Evolutionary conservation across 2,797 vertebrate genomes (phyloP).

Genomic region (Molossus alvarezi): DNA sequence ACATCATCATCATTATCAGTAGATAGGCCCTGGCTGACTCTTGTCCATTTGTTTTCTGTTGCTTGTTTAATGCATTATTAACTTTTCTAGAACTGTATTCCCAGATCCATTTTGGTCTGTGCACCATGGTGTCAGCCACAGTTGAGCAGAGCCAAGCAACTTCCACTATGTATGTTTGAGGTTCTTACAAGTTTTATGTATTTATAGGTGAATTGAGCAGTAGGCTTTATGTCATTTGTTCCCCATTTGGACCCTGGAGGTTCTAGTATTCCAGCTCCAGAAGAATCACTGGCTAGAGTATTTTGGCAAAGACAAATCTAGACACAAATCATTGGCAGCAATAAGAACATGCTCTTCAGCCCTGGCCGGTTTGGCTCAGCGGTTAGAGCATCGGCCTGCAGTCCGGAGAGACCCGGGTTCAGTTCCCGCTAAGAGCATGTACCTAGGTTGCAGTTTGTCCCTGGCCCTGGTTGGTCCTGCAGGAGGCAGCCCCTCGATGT

Average conservation of each 20-base stretch:
- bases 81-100: conserved; percentile 8
- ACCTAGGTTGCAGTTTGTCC: too few relatives aligned
- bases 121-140: neutral
- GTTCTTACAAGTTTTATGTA: neutral
- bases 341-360: neutral
- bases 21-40: neutral
- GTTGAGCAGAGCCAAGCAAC: neutral
- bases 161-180: neutral
- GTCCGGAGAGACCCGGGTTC: too few relatives aligned
- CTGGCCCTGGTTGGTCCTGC: too few relatives aligned
- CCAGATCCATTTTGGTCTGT: neutral
- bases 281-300: neutral
- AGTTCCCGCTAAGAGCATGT: too few relatives aligned
- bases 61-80: neutral
- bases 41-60: neutral
- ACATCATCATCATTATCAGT: neutral
- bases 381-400: too few relatives aligned
- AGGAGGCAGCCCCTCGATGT: too few relatives aligned
- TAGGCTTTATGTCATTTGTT: neutral
- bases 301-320: conserved; percentile 44
- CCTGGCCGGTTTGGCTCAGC: too few relatives aligned
- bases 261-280: neutral
- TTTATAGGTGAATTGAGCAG: neutral
- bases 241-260: neutral
- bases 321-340: neutral